Evolutionary conservation across 2,797 vertebrate genomes (phyloP).

Genomic region (Molothrus aeneus): DNA sequence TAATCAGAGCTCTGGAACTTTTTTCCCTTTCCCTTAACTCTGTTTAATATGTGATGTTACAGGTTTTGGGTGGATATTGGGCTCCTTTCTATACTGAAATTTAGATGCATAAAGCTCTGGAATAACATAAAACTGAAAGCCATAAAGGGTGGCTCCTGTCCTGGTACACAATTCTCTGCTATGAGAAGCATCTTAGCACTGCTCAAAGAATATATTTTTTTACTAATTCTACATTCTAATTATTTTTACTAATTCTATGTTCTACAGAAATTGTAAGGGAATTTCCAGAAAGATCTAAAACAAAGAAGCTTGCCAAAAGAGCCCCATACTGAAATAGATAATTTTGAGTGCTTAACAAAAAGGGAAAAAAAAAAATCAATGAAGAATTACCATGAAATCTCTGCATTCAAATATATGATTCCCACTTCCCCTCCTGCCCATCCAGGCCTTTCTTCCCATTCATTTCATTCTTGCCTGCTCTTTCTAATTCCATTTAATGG

Average conservation of each 20-base stretch:
- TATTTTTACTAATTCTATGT: background rate
- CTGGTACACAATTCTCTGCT: background rate
- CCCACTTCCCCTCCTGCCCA: background rate
- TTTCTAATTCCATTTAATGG: background rate
- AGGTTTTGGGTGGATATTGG: background rate
- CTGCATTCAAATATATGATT: background rate
- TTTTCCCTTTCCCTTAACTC: background rate
- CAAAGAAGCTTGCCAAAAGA: background rate
- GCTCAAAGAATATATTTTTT: background rate
- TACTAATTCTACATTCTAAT: background rate
- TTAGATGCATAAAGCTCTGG: background rate
- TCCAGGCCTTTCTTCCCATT: background rate
- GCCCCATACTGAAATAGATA: background rate
- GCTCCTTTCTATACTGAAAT: background rate
- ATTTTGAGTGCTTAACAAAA: background rate
- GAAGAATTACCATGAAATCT: background rate
- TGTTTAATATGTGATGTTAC: background rate
- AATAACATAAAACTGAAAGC: background rate
- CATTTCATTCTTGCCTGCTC: fast-evolving
- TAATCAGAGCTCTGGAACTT: fast-evolving
- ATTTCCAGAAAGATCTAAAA: background rate
- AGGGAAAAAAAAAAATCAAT: background rate
- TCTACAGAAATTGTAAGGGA: background rate
- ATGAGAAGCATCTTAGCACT: too few relatives aligned
- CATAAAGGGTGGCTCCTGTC: background rate